Conservation (phyloP, 1,140 invertebrate genomes). For the Pseudobourletiella spinata region DNA sequence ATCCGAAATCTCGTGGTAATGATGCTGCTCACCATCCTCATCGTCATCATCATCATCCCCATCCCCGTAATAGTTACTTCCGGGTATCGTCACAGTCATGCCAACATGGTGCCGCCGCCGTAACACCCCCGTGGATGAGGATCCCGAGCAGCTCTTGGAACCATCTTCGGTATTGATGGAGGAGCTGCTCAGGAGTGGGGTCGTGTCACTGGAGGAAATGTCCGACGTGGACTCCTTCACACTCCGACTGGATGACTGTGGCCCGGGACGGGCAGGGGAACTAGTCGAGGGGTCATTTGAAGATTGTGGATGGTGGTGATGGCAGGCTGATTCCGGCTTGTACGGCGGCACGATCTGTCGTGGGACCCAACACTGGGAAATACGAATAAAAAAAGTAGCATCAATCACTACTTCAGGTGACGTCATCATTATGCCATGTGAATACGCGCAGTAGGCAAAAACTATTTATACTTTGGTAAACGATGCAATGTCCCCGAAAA, state of each 20-base stretch:
- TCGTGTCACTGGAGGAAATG: slow-evolving; percentile 26
- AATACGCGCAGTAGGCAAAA: too few species aligned
- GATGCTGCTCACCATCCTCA: too few species aligned
- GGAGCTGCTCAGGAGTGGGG: slow-evolving; percentile 20
- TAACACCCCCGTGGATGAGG: not conserved
- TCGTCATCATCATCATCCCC: slow-evolving; percentile 53
- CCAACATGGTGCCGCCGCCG: not conserved
- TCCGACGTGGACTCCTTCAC: slow-evolving; percentile 1
- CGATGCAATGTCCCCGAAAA: slow-evolving; percentile 90
- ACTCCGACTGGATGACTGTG: slow-evolving; percentile 14
- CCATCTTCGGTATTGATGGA: slow-evolving; percentile 22
- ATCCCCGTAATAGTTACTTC: slow-evolving; percentile 8
- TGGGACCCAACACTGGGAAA: slow-evolving; percentile 47
- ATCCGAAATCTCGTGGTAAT: slow-evolving; percentile 88
- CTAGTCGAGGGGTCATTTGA: slow-evolving; percentile 5
- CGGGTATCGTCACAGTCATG: not conserved
- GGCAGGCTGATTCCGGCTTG: slow-evolving; percentile 51
- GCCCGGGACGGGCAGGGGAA: not conserved
- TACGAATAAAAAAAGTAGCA: too few species aligned
- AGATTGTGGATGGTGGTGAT: too few species aligned
- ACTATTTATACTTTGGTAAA: too few species aligned
- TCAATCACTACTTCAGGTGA: too few species aligned
- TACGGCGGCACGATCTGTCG: slow-evolving; percentile 79
- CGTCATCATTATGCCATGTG: too few species aligned
- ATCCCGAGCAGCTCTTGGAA: not conserved